Percentiles rank a stretch among this genome's conserved stretches.
Evolutionary conservation across 2,113 vertebrate species (phyloP).

Genomic region (Falcunculus frontatus): DNA sequence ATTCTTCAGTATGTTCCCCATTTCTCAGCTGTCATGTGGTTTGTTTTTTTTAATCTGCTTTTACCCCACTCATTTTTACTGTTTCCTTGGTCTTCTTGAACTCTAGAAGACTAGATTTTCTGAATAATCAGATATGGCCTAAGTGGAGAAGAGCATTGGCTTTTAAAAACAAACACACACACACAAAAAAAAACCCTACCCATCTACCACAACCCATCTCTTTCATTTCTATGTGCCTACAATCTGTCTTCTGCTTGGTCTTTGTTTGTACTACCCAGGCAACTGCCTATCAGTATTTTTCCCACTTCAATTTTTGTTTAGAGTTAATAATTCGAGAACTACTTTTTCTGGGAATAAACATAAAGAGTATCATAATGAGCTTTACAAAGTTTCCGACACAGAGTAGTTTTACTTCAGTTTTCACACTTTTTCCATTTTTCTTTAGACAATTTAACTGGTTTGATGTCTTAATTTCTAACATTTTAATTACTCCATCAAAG

Average conservation of each 20-base stretch:
- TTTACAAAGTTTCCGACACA: neutral
- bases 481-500: conserved; percentile 30
- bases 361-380: neutral
- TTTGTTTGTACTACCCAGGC: neutral
- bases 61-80: neutral
- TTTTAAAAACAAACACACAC: neutral
- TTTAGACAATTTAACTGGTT: neutral
- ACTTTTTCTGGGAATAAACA: neutral
- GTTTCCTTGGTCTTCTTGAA: neutral
- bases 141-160: neutral
- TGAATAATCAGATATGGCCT: neutral
- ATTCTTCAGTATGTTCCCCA: neutral
- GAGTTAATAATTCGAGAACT: neutral
- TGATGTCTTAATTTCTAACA: conserved; percentile 8
- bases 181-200: neutral
- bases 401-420: neutral
- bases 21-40: neutral
- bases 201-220: neutral
- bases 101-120: neutral
- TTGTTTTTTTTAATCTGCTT: neutral
- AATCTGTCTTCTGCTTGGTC: neutral
- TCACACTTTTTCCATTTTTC: neutral
- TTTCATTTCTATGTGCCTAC: neutral
- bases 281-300: neutral
- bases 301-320: neutral